Base-by-base conservation (phyloP, 2,888 invertebrate genomes). In the Biston betularia region DNA sequence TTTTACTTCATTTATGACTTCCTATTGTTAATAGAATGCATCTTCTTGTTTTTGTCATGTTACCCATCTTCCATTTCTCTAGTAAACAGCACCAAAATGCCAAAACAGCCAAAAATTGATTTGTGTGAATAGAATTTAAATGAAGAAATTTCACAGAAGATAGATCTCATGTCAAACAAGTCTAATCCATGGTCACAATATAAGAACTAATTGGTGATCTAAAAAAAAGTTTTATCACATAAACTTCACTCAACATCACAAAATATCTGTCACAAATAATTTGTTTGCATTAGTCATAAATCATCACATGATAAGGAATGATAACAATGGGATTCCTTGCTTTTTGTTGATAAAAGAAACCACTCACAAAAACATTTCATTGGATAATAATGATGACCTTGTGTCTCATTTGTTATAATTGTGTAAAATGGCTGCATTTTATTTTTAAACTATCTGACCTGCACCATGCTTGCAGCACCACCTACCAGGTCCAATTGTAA, bases 241-340 rank as follows among this genome's bases (percentile, higher is more conserved):
- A 4, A 38, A 35, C 35, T 6, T 10, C 11, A 49, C n/a, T 24
- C 15, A 52, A 40, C 40, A 42, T 4, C 35, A 52, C 45, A 33
- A 46, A 60, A 50, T 40, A 44, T 9, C 33, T 56, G 40, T 46
- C 52, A 45, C 10, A 64, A 14, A 55, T 66, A 56, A 56, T 62
- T 58, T 67, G 65, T 71, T 69, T 67, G 62, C 49, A 62, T 70
- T 68, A 63, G 59, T 65, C 65, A 34, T 34, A n/a, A n/a, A n/a
- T 34, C n/a, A 40, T 54, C 54, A 69, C 53, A 58, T 46, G 73
- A 73, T 75, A 73, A 73, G 60, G 5, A 65, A 58, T 67, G 75
- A 75, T 75, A 71, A 69, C 69, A 69, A 65, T 71, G 65, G 58
- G 64, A 46, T 68, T 62, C 12, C 46, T 50, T 42, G 55, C 9